Base-by-base conservation (phyloP, 2,888 invertebrate species). In the Phoenoteleia sp. region DNA sequence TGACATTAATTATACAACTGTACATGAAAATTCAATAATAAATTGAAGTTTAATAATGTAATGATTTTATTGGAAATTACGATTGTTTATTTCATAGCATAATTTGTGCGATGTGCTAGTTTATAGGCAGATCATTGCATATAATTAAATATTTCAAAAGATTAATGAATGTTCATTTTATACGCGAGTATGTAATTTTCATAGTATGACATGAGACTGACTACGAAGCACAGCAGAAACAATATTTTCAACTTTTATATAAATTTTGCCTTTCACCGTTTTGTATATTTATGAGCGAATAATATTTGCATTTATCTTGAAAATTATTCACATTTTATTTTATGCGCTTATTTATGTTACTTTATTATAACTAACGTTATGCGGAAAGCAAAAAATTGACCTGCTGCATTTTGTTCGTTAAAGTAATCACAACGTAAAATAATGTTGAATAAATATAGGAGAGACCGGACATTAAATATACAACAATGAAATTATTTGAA, bases 111-210 rank as follows among this genome's bases (percentile, higher is more conserved):
- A 27, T 47, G 54, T 45, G 64, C 64, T 66, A 42, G 56, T 56
- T 76, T 66, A 56, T 36, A 58, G 19, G 47, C 29, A 49, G 23
- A 23, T 15, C 58, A 19, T 25, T 36, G 60, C 27, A 25, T 77
- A 52, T 69, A 49, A 77, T 69, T 58, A 77, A 69, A 77, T 60
- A 77, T 77, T 77, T 77, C 69, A 77, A 69, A 75, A 64, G 54
- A 64, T 77, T 77, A 69, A 77, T 69, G 69, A 77, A 39, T 49
- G 77, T 60, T 60, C 58, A 67, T 77, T 77, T 77, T 49, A 64
- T 67, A 36, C 39, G 25, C 56, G 23, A 54, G 9, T 75, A 6
- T 29, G 64, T 45, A 64, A 64, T 75, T 64, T 75, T 45, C 47
- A 47, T 47, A 15, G 42, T 23, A 47, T 29, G 58, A 58, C 47